Conservation (phyloP, 2,888 invertebrate genomes). For the Dinocampus coccinellae region DNA sequence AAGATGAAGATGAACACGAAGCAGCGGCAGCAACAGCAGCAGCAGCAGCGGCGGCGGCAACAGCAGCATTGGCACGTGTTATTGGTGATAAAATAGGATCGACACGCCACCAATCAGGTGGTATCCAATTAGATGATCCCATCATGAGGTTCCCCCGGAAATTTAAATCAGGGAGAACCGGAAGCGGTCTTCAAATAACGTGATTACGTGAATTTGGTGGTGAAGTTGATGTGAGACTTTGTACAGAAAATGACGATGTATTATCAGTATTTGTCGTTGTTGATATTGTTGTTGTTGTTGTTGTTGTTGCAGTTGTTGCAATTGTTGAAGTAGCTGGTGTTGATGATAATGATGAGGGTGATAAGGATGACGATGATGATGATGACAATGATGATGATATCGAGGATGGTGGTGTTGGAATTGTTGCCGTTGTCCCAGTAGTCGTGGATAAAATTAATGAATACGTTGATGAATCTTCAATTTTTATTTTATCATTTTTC, state of each 20-base stretch:
- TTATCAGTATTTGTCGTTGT: constrained; percentile 2
- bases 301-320: not conserved
- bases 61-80: constrained; percentile 59
- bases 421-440: not conserved
- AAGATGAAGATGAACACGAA: constrained; percentile 25
- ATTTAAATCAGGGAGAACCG: constrained; percentile 79
- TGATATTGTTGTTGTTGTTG: not conserved
- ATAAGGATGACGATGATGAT: too few species aligned
- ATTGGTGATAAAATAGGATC: constrained; percentile 63
- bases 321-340: too few species aligned
- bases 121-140: constrained; percentile 63
- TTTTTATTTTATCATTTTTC: not conserved
- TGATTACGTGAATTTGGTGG: constrained; percentile 71
- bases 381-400: too few species aligned
- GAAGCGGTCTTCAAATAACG: constrained; percentile 88
- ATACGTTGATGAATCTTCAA: not conserved
- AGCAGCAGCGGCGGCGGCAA: constrained; percentile 53
- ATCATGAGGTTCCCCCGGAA: constrained; percentile 72
- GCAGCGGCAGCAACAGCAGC: constrained; percentile 43
- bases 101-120: constrained; percentile 69
- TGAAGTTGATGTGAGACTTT: constrained; percentile 62
- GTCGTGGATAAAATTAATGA: not conserved
- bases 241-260: constrained; percentile 62
- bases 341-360: too few species aligned
- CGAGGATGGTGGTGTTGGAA: not conserved